Evolutionary conservation across 2,797 vertebrate genomes (phyloP).

Genomic region (Oreochromis mossambicus): DNA sequence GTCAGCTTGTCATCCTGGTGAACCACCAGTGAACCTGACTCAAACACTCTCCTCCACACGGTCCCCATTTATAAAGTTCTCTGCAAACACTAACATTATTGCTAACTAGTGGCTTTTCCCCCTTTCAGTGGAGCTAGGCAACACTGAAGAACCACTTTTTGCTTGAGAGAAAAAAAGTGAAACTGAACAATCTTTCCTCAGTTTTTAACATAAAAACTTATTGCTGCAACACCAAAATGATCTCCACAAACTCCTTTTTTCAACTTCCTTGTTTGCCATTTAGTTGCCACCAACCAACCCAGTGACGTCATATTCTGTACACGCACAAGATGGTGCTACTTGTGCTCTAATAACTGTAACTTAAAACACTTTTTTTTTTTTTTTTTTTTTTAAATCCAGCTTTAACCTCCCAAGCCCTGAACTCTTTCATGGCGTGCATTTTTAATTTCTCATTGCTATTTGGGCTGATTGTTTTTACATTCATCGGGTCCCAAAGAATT

Average conservation of each 20-base stretch:
- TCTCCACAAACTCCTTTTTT: not conserved
- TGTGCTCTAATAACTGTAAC: not conserved
- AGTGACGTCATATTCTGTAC: not conserved
- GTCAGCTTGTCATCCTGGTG: not conserved
- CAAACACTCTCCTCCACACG: not conserved
- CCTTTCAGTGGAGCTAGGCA: not conserved
- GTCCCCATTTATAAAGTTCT: not conserved
- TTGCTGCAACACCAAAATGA: not conserved
- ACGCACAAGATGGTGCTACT: not conserved
- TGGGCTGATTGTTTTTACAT: not conserved
- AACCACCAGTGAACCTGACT: not conserved
- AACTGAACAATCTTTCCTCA: not conserved
- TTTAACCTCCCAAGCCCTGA: fast-evolving
- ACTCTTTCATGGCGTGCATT: not conserved
- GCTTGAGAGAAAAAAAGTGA: not conserved
- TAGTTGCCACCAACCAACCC: not conserved
- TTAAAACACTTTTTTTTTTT: not conserved
- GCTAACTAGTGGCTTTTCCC: not conserved
- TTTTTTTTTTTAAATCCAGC: not conserved
- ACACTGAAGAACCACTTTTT: not conserved
- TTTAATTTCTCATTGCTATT: not conserved
- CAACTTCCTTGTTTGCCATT: not conserved
- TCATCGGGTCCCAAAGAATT: not conserved
- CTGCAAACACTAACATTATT: not conserved
- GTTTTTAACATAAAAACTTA: not conserved